Base-by-base conservation (phyloP, 2,888 invertebrate species). In the Agriopis leucophaearia region DNA sequence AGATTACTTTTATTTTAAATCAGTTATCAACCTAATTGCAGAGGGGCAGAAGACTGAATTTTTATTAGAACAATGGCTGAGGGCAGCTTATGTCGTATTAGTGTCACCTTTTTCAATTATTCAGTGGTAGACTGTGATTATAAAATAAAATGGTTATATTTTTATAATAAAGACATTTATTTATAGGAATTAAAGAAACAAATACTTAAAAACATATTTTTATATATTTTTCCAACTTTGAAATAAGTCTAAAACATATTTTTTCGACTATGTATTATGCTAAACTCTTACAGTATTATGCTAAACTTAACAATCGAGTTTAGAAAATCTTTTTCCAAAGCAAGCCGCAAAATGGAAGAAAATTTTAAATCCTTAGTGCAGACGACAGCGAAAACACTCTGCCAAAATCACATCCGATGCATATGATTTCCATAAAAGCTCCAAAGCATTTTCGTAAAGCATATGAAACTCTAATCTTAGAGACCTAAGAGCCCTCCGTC, bases 1-100 rank as follows among this genome's bases (percentile, higher is more conserved):
- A 60, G 64, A 68, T 64, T 55, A 68, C 55, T 63, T 68, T 64
- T 69, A 69, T 69, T 68, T 56, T 56, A 56, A 58, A 69, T 69
- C 64, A 52, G 68, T 61, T 69, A 64, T 56, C 56, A 60, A 51
- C 40, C 45, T 69, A 51, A 64, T 60, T 52, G 56, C 51, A 13
- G 47, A 55, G 61, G 57, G 66, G n/a, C 44, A 42, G 55, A 50
- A 57, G 18, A 57, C 18, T 58, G 47, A 45, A 60, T 55, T 72
- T 67, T 60, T 59, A 56, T 57, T 51, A 48, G 35, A 48, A 15
- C 60, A 60, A 60, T 55, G 50, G n/a, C 48, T 36, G 42, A 42
- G 57, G 51, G 40, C 52, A 62, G 36, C 13, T 5, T 36, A 40
- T 35, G 57, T 58, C 48, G 54, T 54, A 54, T 54, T 36, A 47